These are phyloP conservation scores for Sciurus vulgaris DNA, from an alignment of 2,797 vertebrate species.

Conservation along the genomic window DNA sequence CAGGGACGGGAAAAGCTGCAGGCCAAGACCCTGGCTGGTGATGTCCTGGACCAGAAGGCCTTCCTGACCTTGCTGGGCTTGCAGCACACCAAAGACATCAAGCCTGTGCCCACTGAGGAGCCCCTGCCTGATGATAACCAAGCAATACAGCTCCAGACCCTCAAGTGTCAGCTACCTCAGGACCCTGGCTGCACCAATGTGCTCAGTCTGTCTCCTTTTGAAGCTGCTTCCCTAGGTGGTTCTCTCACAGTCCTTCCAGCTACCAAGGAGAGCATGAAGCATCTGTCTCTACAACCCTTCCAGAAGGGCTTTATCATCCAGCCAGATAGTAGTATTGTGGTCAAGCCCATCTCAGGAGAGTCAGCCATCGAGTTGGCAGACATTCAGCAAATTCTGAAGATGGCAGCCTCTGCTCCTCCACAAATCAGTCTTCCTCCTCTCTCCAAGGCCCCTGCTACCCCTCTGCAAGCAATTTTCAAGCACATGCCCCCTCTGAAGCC, in stretches of 20 bases:
- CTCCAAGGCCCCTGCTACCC: slow-evolving; percentile 90
- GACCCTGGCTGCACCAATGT: slow-evolving; percentile 89
- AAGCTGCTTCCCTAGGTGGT: slow-evolving; percentile 88
- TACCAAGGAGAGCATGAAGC: slow-evolving; percentile 91
- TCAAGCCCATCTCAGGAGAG: slow-evolving; percentile 93
- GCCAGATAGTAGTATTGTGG: slow-evolving; percentile 93
- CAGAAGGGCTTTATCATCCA: slow-evolving; percentile 95
- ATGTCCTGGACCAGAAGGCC: slow-evolving; percentile 88
- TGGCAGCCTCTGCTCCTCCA: slow-evolving; percentile 93
- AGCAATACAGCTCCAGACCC: slow-evolving; percentile 93
- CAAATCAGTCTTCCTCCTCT: slow-evolving; percentile 93
- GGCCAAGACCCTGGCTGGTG: slow-evolving; percentile 41
- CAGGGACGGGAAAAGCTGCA: slow-evolving; percentile 85
- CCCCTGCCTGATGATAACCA: slow-evolving; percentile 93
- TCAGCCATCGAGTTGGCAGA: slow-evolving; percentile 94
- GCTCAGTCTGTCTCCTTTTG: slow-evolving; percentile 92
- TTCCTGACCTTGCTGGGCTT: slow-evolving; percentile 95
- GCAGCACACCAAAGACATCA: slow-evolving; percentile 92
- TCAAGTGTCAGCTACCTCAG: slow-evolving; percentile 94
- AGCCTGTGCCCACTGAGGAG: slow-evolving; percentile 89
- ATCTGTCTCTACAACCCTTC: slow-evolving; percentile 95
- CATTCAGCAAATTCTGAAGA: slow-evolving; percentile 98
- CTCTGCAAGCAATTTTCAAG: slow-evolving; percentile 91
- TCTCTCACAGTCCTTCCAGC: slow-evolving; percentile 89
- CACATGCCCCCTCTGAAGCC: slow-evolving; percentile 96